Evolutionary conservation across 2,888 invertebrate species (phyloP).

Genomic region (Ectropis crepuscularia): DNA sequence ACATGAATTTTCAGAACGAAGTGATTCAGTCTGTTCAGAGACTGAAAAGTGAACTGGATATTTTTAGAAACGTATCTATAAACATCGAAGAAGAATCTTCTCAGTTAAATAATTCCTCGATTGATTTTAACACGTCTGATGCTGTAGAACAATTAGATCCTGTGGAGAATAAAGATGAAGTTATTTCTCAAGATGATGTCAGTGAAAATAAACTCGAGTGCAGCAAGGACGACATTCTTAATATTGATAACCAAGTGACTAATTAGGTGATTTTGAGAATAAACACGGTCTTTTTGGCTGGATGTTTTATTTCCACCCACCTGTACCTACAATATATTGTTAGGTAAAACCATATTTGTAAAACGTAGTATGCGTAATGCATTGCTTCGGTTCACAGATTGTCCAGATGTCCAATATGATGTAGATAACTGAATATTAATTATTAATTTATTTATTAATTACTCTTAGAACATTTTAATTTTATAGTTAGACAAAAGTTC

Average conservation of each 20-base stretch:
- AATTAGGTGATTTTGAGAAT: conserved; percentile 39
- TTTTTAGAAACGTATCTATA: conserved; percentile 62
- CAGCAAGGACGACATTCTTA: conserved; percentile 16
- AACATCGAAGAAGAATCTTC: conserved; percentile 52
- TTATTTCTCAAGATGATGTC: conserved; percentile 42
- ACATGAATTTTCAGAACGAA: conserved; percentile 79
- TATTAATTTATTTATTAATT: too few species aligned
- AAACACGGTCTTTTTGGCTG: conserved; percentile 23
- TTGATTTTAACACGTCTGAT: conserved; percentile 63
- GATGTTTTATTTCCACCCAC: conserved; percentile 24
- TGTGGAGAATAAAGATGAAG: conserved; percentile 32
- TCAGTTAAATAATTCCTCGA: conserved; percentile 57
- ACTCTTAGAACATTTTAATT: too few species aligned
- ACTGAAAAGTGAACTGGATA: conserved; percentile 74
- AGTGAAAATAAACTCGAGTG: conserved; percentile 29
- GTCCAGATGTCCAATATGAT: too few species aligned
- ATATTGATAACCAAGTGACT: conserved; percentile 34
- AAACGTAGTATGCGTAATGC: not conserved
- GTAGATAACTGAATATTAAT: too few species aligned
- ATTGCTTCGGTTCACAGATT: not conserved
- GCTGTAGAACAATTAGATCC: conserved; percentile 40
- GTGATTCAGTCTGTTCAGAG: conserved; percentile 76
- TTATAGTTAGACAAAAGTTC: too few species aligned
- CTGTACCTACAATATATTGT: not conserved
- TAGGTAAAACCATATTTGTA: not conserved